Percentiles rank a stretch among this genome's conserved stretches.
These are phyloP conservation scores for Cinclus cinclus DNA, from an alignment of 2,113 vertebrate genomes.

Conservation along the genomic window DNA sequence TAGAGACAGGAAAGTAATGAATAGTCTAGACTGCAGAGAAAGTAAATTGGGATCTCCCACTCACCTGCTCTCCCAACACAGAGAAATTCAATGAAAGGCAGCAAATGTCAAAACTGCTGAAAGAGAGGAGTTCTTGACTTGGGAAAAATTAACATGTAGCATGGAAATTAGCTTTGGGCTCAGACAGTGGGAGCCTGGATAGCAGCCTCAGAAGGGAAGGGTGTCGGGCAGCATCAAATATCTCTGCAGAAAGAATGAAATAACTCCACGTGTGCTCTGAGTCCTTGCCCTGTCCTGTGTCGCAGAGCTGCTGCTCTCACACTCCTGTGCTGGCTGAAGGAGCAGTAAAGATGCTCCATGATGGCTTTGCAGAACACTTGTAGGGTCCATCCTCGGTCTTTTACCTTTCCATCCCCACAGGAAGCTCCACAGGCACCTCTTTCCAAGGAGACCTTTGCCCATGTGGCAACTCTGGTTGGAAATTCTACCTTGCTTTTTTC, in stretches of 20 bases:
- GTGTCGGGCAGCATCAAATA: not conserved
- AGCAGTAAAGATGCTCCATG: fast-evolving
- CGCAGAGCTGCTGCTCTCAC: not conserved
- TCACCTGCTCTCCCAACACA: conserved; percentile 44
- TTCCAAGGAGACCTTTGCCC: not conserved
- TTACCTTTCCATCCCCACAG: not conserved
- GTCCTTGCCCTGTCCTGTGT: not conserved
- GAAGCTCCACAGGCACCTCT: not conserved
- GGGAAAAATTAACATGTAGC: not conserved
- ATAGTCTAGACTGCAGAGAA: conserved; percentile 66
- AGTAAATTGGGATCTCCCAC: conserved; percentile 50
- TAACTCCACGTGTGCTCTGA: not conserved
- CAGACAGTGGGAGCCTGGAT: not conserved
- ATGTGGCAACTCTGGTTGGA: not conserved
- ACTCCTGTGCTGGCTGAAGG: not conserved
- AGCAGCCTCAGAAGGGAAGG: fast-evolving
- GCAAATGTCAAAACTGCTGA: conserved; percentile 4
- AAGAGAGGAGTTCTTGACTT: conserved; percentile 19
- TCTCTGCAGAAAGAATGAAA: not conserved
- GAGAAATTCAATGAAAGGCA: conserved; percentile 50
- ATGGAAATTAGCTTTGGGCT: not conserved
- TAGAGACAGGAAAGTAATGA: conserved; percentile 61
- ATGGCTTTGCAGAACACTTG: fast-evolving
- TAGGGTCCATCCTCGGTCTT: not conserved
- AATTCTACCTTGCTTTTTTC: not conserved